Percentiles rank a stretch among this genome's conserved stretches.
phyloP scores from a whole-genome alignment of 1,140 invertebrate genomes.

The Eumaeus atala region DNA sequence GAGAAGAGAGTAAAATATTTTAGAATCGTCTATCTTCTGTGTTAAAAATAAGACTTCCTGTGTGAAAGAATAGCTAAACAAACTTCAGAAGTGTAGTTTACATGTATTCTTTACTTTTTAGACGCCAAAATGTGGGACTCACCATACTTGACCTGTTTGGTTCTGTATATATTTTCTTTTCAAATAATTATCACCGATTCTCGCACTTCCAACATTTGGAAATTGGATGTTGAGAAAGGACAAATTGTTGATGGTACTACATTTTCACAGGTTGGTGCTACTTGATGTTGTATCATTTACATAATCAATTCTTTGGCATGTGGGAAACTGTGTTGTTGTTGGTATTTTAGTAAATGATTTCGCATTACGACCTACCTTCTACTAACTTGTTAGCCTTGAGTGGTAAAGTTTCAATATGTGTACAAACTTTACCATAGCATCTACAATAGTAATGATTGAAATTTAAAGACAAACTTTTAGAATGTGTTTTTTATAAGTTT shows the following conservation, averaged over 20 bases:
- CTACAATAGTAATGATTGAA: background rate
- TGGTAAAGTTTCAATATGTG: conserved; percentile 3
- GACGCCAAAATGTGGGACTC: conserved; percentile 65
- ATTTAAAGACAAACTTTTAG: background rate
- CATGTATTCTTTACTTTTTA: conserved; percentile 48
- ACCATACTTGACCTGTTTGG: conserved; percentile 71
- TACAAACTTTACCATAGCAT: conserved; percentile 7
- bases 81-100: conserved; percentile 32
- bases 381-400: conserved; percentile 44
- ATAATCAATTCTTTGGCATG: conserved; percentile 37
- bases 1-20: no score
- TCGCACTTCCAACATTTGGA: conserved; percentile 83
- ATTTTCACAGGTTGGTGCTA: conserved; percentile 68
- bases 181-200: conserved; percentile 83
- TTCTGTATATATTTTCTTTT: conserved; percentile 76
- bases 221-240: conserved; percentile 79
- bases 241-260: conserved; percentile 78
- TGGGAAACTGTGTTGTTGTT: conserved; percentile 15
- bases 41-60: conserved; percentile 9
- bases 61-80: conserved; percentile 27
- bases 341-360: conserved; percentile 2
- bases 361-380: conserved; percentile 15
- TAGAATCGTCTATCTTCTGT: no score
- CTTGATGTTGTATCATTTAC: conserved; percentile 32
- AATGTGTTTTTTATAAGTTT: background rate